phyloP scores from a whole-genome alignment of 2,888 invertebrate genomes.

The Bugulina stolonifera region DNA sequence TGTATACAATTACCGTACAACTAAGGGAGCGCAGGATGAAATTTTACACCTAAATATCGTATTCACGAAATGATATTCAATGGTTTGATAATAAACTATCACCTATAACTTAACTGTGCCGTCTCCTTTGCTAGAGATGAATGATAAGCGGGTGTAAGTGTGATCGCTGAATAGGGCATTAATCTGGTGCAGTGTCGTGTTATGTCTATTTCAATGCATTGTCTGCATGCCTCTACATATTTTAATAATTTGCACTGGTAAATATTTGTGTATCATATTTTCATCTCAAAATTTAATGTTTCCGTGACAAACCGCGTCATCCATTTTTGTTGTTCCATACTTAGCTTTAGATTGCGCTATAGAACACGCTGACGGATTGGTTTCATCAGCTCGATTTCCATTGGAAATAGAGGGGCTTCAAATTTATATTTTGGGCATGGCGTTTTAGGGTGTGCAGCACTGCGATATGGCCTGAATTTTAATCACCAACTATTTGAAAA shows the following conservation, averaged over 20 bases:
- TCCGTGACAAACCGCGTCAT: no score
- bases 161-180: background rate
- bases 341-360: no score
- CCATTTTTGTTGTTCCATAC: no score
- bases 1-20: background rate
- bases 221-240: background rate
- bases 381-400: no score
- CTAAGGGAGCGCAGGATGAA: background rate
- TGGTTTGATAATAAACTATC: slow-evolving; percentile 11
- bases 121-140: background rate
- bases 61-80: background rate
- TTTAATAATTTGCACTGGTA: background rate
- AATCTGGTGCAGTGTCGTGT: background rate
- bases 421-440: no score
- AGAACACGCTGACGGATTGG: no score
- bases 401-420: no score
- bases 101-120: slow-evolving; percentile 19
- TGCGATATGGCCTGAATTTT: no score
- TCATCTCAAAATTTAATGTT: background rate
- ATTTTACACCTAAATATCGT: background rate
- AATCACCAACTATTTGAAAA: no score
- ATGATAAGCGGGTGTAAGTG: background rate
- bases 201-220: background rate
- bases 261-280: background rate
- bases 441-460: no score